Conservation (phyloP, 2,888 invertebrate species). For the Neoitamus cyanurus region DNA sequence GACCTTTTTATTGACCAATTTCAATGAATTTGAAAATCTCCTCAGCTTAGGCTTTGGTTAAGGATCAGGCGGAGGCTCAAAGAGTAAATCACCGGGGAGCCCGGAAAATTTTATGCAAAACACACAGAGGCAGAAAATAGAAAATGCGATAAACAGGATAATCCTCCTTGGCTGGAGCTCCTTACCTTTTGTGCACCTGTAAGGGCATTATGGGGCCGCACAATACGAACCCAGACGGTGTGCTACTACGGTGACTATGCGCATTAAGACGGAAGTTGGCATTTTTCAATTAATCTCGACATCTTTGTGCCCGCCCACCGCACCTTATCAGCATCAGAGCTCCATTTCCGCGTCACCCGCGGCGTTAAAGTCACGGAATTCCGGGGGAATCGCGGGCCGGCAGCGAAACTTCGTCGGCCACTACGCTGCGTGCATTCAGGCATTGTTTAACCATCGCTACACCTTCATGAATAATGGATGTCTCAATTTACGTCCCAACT, state of each 20-base stretch:
- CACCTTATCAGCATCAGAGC: background rate
- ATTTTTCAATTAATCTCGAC: background rate
- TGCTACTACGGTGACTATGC: background rate
- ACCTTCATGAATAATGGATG: background rate
- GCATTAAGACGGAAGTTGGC: background rate
- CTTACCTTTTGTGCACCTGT: background rate
- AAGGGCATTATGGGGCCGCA: background rate
- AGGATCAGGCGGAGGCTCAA: background rate
- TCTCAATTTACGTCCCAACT: background rate
- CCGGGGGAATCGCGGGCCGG: background rate
- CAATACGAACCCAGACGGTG: background rate
- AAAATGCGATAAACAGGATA: background rate
- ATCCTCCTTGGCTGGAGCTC: background rate
- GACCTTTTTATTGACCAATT: conserved; percentile 1
- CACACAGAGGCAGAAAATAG: background rate
- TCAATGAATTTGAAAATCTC: conserved; percentile 5
- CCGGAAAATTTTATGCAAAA: background rate
- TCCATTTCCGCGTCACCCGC: background rate
- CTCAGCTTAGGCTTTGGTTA: background rate
- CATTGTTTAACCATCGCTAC: background rate
- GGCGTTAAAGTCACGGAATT: background rate
- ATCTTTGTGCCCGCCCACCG: background rate
- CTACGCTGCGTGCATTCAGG: background rate
- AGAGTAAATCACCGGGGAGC: background rate
- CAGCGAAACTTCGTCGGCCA: too few relatives aligned